Base-by-base conservation (phyloP, 2,888 invertebrate genomes). In the Agelastica alni region DNA sequence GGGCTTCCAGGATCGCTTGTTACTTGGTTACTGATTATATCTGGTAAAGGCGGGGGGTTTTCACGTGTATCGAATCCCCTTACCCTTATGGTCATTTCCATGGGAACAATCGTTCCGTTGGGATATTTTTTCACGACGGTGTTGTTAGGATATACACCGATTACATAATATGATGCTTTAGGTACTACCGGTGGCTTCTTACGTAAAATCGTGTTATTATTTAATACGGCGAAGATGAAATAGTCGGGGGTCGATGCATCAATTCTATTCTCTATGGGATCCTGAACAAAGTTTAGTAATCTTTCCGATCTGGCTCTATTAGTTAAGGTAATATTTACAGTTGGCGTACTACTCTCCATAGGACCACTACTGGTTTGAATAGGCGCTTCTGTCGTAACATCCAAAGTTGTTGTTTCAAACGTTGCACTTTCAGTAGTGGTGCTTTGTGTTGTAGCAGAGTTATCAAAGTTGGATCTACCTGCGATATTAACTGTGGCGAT, bases 111-210 rank as follows among this genome's bases (percentile, higher is more conserved):
- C 73, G 89, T 88, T 75, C 89, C 89, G 71, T 90, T 89, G 62
- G 89, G 89, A 74, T 86, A 89, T 79, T 87, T 89, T 78, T 86
- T 85, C 74, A 89, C 85, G 75, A 89, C 80, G 75, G 86, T 88
- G 78, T 88, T 88, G 80, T 89, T 88, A 64, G 89, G 88, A 75
- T 85, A 85, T 70, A 89, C 83, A 74, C 89, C 88, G 70, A 86
- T 87, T 74, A 89, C 83, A 68, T 88, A 83, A 75, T 85, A 88
- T 62, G 88, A 88, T 68, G 85, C 80, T 70, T 83, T 79, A 73
- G 86, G 85, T 76, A 85, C 80, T 69, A 81, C 73, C 74, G 85
- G 84, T 64, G 88, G 87, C 65, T 85, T 81, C 78, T 88, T 88
- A 76, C 87, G 83, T 75, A 88, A 85, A 76, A 89, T 85, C 62